These are phyloP conservation scores for Eudemis profundana DNA, from an alignment of 2,888 invertebrate genomes.

Conservation along the genomic window DNA sequence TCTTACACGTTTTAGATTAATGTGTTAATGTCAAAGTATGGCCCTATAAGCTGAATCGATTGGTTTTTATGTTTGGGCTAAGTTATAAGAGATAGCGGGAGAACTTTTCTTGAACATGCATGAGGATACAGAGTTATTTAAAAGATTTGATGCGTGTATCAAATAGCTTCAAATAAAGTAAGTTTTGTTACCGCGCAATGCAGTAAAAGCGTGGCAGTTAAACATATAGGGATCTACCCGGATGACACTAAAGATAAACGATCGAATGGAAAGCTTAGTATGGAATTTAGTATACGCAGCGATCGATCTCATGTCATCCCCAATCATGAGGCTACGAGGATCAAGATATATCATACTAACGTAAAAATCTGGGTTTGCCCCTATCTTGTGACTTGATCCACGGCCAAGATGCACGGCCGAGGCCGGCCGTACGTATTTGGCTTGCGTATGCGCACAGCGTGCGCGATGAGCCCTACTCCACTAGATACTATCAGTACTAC, in stretches of 20 bases:
- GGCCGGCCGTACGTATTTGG: slow-evolving; percentile 78
- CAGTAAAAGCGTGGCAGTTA: too few species aligned
- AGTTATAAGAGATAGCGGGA: slow-evolving; percentile 46
- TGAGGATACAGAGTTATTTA: too few species aligned
- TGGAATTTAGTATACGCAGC: too few species aligned
- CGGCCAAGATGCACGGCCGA: slow-evolving; percentile 57
- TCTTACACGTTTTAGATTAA: slow-evolving; percentile 44
- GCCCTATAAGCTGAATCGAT: slow-evolving; percentile 70
- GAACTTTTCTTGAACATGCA: neutral
- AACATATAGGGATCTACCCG: too few species aligned
- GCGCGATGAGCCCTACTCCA: slow-evolving; percentile 61
- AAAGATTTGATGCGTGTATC: too few species aligned
- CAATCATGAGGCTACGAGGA: too few species aligned
- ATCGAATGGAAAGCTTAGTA: too few species aligned
- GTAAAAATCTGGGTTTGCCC: slow-evolving; percentile 2
- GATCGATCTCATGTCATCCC: too few species aligned
- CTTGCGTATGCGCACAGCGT: slow-evolving; percentile 72
- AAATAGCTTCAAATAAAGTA: too few species aligned
- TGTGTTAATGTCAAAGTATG: slow-evolving; percentile 56
- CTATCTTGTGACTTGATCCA: slow-evolving; percentile 50
- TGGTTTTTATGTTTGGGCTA: slow-evolving; percentile 53
- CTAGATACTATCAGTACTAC: slow-evolving; percentile 46
- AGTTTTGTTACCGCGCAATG: too few species aligned
- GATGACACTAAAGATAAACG: too few species aligned
- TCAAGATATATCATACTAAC: neutral